These are phyloP conservation scores for Bombycilla garrulus DNA, from an alignment of 2,113 vertebrate genomes.

Conservation along the genomic window DNA sequence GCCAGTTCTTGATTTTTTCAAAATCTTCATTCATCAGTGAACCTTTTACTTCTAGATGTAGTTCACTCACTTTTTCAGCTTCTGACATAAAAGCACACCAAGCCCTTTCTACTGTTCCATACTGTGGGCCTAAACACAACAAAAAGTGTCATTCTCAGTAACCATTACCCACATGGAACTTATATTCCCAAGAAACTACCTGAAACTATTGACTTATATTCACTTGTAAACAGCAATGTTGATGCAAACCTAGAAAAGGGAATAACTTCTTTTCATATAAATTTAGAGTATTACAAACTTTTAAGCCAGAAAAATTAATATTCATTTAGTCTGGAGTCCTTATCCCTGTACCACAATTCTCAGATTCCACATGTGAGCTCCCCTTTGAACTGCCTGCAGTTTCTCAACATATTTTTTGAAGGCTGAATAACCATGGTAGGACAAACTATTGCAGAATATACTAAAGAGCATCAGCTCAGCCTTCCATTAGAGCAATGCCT, in stretches of 20 bases:
- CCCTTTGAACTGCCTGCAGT: background rate
- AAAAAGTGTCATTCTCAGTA: conserved; percentile 53
- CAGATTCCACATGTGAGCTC: background rate
- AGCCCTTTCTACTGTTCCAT: conserved; percentile 91
- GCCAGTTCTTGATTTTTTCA: conserved; percentile 99
- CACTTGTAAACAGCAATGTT: background rate
- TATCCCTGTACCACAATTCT: background rate
- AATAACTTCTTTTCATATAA: background rate
- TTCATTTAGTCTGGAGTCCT: background rate
- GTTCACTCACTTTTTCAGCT: conserved; percentile 95
- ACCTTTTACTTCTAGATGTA: conserved; percentile 92
- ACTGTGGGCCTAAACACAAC: conserved; percentile 87
- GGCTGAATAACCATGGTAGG: background rate
- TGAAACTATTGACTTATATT: background rate
- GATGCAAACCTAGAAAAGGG: background rate
- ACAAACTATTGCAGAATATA: background rate
- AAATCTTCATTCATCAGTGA: conserved; percentile 93
- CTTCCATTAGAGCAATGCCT: background rate
- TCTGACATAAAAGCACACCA: conserved; percentile 92
- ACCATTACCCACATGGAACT: conserved; percentile 48
- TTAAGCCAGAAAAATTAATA: background rate
- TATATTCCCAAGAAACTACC: conserved; percentile 35
- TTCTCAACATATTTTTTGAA: background rate
- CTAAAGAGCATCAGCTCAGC: background rate
- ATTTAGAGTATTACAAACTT: background rate